Evolutionary conservation across 2,113 vertebrate genomes (phyloP).

Genomic region (Pituophis catenifer): DNA sequence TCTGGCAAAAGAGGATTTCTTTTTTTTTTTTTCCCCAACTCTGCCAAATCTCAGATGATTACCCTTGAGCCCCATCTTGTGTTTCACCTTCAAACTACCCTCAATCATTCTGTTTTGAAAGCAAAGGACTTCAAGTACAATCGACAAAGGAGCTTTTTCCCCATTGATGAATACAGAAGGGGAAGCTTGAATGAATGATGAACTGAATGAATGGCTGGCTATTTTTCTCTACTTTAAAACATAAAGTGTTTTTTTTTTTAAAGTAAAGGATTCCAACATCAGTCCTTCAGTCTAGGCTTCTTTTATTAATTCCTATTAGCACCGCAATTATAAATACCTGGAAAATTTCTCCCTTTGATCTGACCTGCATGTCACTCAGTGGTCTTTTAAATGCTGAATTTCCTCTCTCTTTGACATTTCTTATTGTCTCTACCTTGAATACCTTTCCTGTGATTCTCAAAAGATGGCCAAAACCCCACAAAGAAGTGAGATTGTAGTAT

Average conservation of each 20-base stretch:
- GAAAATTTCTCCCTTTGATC: slow-evolving; percentile 77
- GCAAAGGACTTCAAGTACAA: slow-evolving; percentile 33
- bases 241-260: background rate
- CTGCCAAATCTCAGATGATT: slow-evolving; percentile 15
- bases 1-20: background rate
- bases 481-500: slow-evolving; percentile 70
- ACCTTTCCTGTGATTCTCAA: slow-evolving; percentile 68
- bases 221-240: slow-evolving; percentile 28
- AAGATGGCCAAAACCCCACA: slow-evolving; percentile 59
- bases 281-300: slow-evolving; percentile 51
- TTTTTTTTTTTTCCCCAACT: background rate
- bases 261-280: slow-evolving; percentile 14
- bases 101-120: slow-evolving; percentile 18
- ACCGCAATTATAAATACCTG: slow-evolving; percentile 73
- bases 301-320: slow-evolving; percentile 72
- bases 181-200: slow-evolving; percentile 22
- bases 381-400: slow-evolving; percentile 71
- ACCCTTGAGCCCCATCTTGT: slow-evolving; percentile 41
- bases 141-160: slow-evolving; percentile 27
- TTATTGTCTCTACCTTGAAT: slow-evolving; percentile 76
- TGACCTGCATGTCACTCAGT: slow-evolving; percentile 72
- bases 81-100: slow-evolving; percentile 29
- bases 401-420: slow-evolving; percentile 71
- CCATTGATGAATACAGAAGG: slow-evolving; percentile 15
- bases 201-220: slow-evolving; percentile 28